A percentile compares a stretch with the other conserved stretches of the same genome.
phyloP scores from a whole-genome alignment of 2,888 invertebrate genomes.

The Perithous albicinctus region DNA sequence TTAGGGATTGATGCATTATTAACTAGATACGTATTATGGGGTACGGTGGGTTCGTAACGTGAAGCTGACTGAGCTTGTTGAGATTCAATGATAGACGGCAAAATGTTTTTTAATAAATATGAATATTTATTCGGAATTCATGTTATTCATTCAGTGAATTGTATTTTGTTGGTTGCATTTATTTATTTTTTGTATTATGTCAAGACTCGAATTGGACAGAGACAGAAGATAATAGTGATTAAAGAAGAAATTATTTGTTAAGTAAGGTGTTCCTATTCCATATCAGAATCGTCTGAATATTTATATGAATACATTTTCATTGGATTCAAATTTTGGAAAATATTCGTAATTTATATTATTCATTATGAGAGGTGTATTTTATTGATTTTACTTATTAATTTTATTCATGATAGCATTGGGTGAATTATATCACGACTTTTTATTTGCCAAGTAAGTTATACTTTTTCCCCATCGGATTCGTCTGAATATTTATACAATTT shows the following conservation, averaged over 20 bases:
- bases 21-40: conserved; percentile 74
- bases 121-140: not conserved
- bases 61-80: conserved; percentile 2
- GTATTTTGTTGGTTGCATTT: not conserved
- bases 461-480: not conserved
- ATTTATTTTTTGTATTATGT: too few relatives aligned
- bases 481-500: not conserved
- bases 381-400: too few relatives aligned
- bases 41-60: not conserved
- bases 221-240: too few relatives aligned
- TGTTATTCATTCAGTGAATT: not conserved
- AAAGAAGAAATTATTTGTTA: too few relatives aligned
- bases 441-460: not conserved
- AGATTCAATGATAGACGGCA: not conserved
- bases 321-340: too few relatives aligned
- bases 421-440: too few relatives aligned
- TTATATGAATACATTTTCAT: too few relatives aligned
- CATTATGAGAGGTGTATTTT: too few relatives aligned
- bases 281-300: not conserved
- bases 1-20: conserved; percentile 80
- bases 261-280: not conserved
- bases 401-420: not conserved
- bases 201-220: too few relatives aligned
- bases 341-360: too few relatives aligned
- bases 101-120: not conserved